Percentiles rank a stretch among this genome's conserved stretches.
Evolutionary conservation across 1,140 invertebrate species (phyloP).

Genomic region (Tetramorium parvispinum): DNA sequence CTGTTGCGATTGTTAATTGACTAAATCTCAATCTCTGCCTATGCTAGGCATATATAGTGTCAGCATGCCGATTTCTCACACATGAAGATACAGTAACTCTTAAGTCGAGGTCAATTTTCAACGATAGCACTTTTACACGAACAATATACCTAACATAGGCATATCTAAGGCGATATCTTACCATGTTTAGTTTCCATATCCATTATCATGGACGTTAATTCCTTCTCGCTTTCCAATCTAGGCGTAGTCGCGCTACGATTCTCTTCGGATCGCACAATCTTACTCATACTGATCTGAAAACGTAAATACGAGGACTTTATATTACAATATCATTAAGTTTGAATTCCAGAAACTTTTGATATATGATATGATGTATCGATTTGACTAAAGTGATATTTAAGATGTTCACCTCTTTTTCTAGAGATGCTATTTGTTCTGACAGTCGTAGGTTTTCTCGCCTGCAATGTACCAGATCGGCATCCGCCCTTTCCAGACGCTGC

Average conservation of each 20-base stretch:
- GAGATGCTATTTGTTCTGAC: conserved; percentile 90
- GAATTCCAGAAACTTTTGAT: not conserved
- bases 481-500: conserved; percentile 91
- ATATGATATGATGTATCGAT: not conserved
- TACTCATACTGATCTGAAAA: conserved; percentile 84
- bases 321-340: not conserved
- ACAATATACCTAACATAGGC: conserved; percentile 85
- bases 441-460: conserved; percentile 91
- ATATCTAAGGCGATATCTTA: conserved; percentile 84
- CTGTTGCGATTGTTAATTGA: conserved; percentile 68
- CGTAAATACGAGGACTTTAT: not conserved
- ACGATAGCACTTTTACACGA: conserved; percentile 63
- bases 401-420: conserved; percentile 91
- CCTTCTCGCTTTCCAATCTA: conserved; percentile 88
- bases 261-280: conserved; percentile 73
- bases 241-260: conserved; percentile 80
- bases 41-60: conserved; percentile 83
- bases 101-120: conserved; percentile 38
- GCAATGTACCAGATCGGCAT: conserved; percentile 91
- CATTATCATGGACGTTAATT: conserved; percentile 90
- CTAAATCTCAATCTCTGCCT: conserved; percentile 78
- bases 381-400: not conserved
- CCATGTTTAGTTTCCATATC: conserved; percentile 93
- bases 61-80: conserved; percentile 83
- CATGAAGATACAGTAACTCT: conserved; percentile 75